A percentile compares a stretch with the other conserved stretches of the same genome.
phyloP scores from a whole-genome alignment of 2,888 invertebrate genomes.

The Andrena hattorfiana region DNA sequence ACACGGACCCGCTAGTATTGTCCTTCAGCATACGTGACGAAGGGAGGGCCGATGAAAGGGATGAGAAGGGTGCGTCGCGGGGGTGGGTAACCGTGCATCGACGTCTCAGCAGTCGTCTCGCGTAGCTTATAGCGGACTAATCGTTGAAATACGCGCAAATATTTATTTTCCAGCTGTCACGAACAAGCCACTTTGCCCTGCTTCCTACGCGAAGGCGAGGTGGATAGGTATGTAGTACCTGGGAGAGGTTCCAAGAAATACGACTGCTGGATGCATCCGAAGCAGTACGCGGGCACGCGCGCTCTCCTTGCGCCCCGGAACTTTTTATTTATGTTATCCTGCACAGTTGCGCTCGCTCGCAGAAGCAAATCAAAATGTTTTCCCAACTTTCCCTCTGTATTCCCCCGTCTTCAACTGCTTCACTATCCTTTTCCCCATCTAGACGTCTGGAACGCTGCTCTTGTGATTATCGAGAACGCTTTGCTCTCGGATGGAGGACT shows the following conservation, averaged over 20 bases:
- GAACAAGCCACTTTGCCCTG: conserved; percentile 70
- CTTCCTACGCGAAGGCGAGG: conserved; percentile 59
- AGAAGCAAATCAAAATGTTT: conserved; percentile 69
- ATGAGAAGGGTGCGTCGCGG: not conserved
- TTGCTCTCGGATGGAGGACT: not conserved
- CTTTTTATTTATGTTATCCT: conserved; percentile 75
- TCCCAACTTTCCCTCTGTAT: conserved; percentile 30
- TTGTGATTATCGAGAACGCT: conserved; percentile 3
- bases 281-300: conserved; percentile 40
- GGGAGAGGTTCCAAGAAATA: conserved; percentile 72
- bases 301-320: conserved; percentile 30
- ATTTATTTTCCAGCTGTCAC: conserved; percentile 79
- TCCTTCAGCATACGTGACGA: conserved; percentile 2
- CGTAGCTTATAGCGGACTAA: conserved; percentile 75
- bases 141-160: conserved; percentile 80
- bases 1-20: conserved; percentile 40
- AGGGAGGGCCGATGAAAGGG: not conserved
- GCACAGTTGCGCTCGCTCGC: conserved; percentile 50
- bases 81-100: conserved; percentile 39
- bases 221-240: conserved; percentile 60
- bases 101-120: conserved; percentile 63
- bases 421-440: not conserved
- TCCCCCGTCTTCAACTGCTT: not conserved
- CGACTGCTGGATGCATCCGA: conserved; percentile 67
- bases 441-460: not conserved